Evolutionary conservation across 2,113 vertebrate species (phyloP).

Genomic region (Apistogramma diplotaenia): DNA sequence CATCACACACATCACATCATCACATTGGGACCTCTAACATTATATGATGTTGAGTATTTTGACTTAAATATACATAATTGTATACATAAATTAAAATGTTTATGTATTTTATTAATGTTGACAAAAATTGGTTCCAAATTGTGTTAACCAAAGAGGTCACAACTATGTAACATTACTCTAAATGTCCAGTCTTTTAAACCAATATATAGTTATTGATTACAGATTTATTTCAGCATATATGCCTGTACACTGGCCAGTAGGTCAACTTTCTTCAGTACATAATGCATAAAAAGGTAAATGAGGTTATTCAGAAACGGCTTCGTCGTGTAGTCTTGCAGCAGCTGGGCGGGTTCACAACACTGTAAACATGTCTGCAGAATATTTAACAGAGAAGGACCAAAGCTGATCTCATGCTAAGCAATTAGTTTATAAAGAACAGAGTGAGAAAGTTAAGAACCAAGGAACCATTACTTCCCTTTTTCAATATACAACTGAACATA

Average conservation of each 20-base stretch:
- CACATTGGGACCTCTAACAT: no score
- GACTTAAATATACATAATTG: neutral
- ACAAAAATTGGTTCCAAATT: neutral
- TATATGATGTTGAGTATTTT: neutral
- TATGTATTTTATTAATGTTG: neutral
- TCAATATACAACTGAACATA: neutral
- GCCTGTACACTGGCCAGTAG: neutral
- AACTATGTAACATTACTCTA: neutral
- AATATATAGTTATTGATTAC: neutral
- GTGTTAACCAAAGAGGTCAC: neutral
- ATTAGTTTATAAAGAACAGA: neutral
- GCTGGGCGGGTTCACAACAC: neutral
- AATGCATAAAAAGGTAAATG: neutral
- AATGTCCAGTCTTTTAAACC: neutral
- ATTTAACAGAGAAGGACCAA: no score
- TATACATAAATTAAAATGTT: neutral
- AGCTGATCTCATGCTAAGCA: neutral
- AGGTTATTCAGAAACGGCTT: neutral
- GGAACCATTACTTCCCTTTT: neutral
- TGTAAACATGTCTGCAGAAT: neutral
- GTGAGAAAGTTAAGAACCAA: no score
- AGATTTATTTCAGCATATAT: neutral
- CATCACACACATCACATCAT: no score
- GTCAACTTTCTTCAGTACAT: neutral
- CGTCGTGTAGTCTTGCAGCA: neutral